Evolutionary conservation across 2,113 vertebrate species (phyloP).

Genomic region (Spermophilus dauricus): DNA sequence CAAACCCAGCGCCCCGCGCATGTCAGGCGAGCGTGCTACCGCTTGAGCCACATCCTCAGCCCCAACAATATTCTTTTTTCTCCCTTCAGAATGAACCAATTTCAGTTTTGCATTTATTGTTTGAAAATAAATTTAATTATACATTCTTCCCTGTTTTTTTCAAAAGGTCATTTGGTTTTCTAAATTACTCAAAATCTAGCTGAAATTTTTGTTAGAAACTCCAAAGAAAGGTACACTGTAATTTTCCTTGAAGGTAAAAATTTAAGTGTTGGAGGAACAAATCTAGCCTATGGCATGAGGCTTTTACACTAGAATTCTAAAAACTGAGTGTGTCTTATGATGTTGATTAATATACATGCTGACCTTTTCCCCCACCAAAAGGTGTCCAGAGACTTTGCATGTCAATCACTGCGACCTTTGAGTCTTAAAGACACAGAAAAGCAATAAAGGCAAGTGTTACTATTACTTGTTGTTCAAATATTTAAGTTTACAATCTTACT

Average conservation of each 20-base stretch:
- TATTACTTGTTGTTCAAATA: conserved; percentile 55
- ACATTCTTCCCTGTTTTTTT: conserved; percentile 24
- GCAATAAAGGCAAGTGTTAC: conserved; percentile 31
- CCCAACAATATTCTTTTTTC: not conserved
- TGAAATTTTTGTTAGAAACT: conserved; percentile 47
- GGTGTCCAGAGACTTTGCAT: not conserved
- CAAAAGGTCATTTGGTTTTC: conserved; percentile 58
- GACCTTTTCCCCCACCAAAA: conserved; percentile 60
- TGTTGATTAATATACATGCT: not conserved
- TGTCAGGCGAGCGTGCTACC: no score
- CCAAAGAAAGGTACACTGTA: not conserved
- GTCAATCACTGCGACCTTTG: conserved; percentile 49
- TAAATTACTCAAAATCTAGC: conserved; percentile 67
- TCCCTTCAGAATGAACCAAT: conserved; percentile 49
- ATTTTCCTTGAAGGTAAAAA: conserved; percentile 75
- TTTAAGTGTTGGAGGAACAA: conserved; percentile 17
- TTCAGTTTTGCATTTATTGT: conserved; percentile 32
- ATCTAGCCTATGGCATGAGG: not conserved
- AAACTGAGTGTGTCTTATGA: conserved; percentile 44
- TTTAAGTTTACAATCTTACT: conserved; percentile 46
- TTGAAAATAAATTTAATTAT: conserved; percentile 42
- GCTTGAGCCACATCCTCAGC: no score
- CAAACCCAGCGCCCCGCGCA: no score
- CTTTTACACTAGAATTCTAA: conserved; percentile 47
- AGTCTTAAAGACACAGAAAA: conserved; percentile 44